Evolutionary conservation across 2,113 vertebrate genomes (phyloP), one percentile per base, ranked within the genome.

Genomic region (Rallus limicola): DNA sequence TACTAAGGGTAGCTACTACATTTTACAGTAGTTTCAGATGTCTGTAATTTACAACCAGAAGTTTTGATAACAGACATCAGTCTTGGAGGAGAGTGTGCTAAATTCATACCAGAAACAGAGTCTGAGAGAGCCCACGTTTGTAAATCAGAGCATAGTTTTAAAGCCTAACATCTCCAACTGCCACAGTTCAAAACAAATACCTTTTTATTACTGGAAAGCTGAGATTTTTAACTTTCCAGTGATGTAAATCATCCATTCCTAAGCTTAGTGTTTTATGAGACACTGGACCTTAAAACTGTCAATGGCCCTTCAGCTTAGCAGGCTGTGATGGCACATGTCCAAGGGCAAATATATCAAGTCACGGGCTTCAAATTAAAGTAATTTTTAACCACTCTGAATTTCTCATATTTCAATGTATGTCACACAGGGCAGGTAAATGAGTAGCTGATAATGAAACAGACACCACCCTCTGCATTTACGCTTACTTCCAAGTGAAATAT

Each of bases 231-330:
- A 82, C 53, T 91, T 89, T 89, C 65, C 28, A 38, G 58, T 69
- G 70, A 25, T 52, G 55, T 87, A 92, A 92, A 94, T 93, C 77
- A 76, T 17, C 50, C 46, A 34, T 77, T 84, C 65, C 62, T 64
- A 85, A 90, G 65, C 33, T 72, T 59, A 34, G 29, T 82, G 42
- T 50, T 92, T 96, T 94, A 77, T 48, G 63, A 80, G 55, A 53
- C 82, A 40, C 44, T 42, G 38, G 82, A 82, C 60, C 58, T 86
- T 87, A 87, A 94, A 93, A 34, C 75, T 65, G 72, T 76, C 92
- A 86, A 18, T 90, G 85, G 68, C 13, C 58, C 59, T 86, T 96
- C 82, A 81, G 77, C 75, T 91, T 63, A 96, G 82, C 89, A 90
- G 64, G 15, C 79, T 74, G 55, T 3, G 52, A 36, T 91, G 93